phyloP scores from a whole-genome alignment of 2,888 invertebrate genomes.

The Ectobius pallidus region DNA sequence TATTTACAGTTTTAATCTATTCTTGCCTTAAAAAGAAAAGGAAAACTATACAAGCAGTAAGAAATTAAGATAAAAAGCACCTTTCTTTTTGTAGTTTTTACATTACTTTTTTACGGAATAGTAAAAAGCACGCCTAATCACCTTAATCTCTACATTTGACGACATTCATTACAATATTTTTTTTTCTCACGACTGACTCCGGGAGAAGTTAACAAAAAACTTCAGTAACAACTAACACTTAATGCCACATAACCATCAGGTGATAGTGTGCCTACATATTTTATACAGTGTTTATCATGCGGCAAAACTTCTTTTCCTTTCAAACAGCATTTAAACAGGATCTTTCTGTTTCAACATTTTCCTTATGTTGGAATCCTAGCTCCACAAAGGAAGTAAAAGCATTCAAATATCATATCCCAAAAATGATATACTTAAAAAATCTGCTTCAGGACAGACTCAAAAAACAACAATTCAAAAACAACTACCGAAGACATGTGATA shows the following conservation, averaged over 20 bases:
- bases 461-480: constrained; percentile 19
- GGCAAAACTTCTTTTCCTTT: not conserved
- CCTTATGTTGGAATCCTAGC: constrained; percentile 12
- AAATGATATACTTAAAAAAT: constrained; percentile 10
- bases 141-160: constrained; percentile 31
- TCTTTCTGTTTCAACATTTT: constrained; percentile 10
- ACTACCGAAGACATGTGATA: not conserved
- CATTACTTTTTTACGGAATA: constrained; percentile 39
- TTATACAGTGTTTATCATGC: constrained; percentile 5
- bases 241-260: constrained; percentile 17
- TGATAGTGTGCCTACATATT: constrained; percentile 1
- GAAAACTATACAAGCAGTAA: constrained; percentile 43
- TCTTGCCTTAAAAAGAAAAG: constrained; percentile 33
- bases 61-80: constrained; percentile 41
- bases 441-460: not conserved
- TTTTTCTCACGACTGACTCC: constrained; percentile 9
- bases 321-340: constrained; percentile 14
- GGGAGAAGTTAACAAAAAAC: constrained; percentile 31
- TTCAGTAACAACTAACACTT: constrained; percentile 35
- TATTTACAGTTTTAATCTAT: constrained; percentile 42
- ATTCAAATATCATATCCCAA: not conserved
- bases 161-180: constrained; percentile 29
- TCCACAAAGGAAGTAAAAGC: not conserved
- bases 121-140: constrained; percentile 41
- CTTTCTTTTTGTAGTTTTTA: constrained; percentile 39